Base-by-base conservation (phyloP, 1,140 invertebrate species). In the Episyrphus balteatus region DNA sequence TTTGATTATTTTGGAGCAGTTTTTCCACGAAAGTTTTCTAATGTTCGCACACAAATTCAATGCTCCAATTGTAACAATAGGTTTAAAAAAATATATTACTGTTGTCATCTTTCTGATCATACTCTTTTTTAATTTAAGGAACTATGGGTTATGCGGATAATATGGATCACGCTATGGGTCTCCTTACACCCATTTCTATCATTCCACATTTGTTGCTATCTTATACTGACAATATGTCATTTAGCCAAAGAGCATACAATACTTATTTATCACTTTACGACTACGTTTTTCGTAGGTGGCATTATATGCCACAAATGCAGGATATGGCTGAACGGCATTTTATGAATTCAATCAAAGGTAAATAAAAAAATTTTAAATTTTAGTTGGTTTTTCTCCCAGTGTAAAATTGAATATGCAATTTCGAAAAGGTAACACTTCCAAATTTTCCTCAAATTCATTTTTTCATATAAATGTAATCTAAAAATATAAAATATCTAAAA, bases 1-100 rank as follows among this genome's bases (percentile, higher is more conserved):
- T 53, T 46, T 78, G 11, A 68, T 78, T 3, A 73, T 78, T 5
- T 50, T 68, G 42, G 75, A 77, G 56, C 70, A 75, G 48, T 78
- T 77, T 51, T 75, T 70, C 36, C 73, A 75, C 56, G 74, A 78
- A 57, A 69, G 74, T 7, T 59, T 75, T n/a, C 68, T 74, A 13
- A 63, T 71, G 55, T 66, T 77, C 38, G 74, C 73, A 3, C 66
- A 73, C 34, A 76, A 75, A 50, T 76, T 76, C 51, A 68, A 71
- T 13, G 70, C 73, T 18, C 75, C 74, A 5, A 60, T 77, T 38
- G 70, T 69, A 0, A 66, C 75, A 19, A 61, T 77, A 14, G 74
- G 71, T 9, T 47, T 38, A 13, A 14, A 42, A 13, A 42, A 5
- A 13, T 14, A 42, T 6, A n/a, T n/a, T n/a, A 42, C 40, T 3